phyloP scores from a whole-genome alignment of 2,888 invertebrate genomes.

The Drosophila borealis region DNA sequence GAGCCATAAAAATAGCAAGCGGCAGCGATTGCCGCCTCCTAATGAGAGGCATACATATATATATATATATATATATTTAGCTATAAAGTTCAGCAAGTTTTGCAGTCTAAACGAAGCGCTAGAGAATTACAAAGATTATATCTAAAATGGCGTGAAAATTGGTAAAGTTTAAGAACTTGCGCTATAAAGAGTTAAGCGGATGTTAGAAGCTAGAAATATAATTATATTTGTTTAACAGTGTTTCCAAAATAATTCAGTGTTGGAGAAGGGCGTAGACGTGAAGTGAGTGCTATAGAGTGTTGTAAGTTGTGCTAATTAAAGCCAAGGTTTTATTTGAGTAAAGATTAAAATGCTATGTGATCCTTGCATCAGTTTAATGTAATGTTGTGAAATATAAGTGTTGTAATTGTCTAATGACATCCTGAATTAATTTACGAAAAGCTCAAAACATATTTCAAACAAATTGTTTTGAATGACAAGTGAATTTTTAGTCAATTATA shows the following conservation, averaged over 20 bases:
- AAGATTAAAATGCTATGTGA: too few species aligned
- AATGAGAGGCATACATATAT: neutral
- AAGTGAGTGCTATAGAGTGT: too few species aligned
- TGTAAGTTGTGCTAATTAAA: too few species aligned
- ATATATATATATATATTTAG: conserved; percentile 4
- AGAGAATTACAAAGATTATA: conserved; percentile 15
- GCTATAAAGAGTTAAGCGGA: neutral
- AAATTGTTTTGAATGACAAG: too few species aligned
- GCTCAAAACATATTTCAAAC: too few species aligned
- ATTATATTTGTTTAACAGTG: neutral
- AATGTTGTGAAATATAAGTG: neutral
- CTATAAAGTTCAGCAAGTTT: conserved; percentile 5
- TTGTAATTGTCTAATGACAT: neutral
- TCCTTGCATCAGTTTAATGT: neutral
- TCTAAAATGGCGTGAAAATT: conserved; percentile 24
- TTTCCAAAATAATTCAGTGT: neutral
- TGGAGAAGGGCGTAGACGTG: neutral
- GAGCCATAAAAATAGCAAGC: conserved; percentile 35
- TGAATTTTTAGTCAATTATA: too few species aligned
- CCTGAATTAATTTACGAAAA: too few species aligned
- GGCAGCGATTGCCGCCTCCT: neutral
- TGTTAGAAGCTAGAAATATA: neutral
- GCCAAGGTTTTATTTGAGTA: too few species aligned
- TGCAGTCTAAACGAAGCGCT: conserved; percentile 6
- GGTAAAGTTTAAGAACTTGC: conserved; percentile 7